These are phyloP conservation scores for Nycticebus coucang DNA, from an alignment of 2,113 vertebrate genomes.

Conservation along the genomic window DNA sequence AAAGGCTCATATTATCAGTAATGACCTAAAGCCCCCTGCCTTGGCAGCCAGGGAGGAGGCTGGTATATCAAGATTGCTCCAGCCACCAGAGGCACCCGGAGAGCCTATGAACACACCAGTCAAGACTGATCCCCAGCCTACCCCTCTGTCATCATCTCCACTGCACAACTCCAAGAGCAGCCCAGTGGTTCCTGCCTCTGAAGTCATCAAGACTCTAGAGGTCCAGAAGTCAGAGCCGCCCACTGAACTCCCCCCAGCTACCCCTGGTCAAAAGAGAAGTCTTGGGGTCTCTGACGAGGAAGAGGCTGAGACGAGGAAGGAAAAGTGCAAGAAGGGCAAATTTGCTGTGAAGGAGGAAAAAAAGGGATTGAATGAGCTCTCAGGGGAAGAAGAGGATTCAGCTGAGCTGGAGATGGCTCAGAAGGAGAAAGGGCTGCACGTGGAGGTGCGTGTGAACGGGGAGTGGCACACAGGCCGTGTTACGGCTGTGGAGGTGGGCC, in stretches of 20 bases:
- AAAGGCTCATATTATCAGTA: constrained; percentile 79
- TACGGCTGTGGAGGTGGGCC: constrained; percentile 91
- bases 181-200: constrained; percentile 76
- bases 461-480: constrained; percentile 98
- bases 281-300: constrained; percentile 81
- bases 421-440: constrained; percentile 96
- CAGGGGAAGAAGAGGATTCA: constrained; percentile 90
- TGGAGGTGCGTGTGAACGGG: constrained; percentile 97
- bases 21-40: constrained; percentile 56
- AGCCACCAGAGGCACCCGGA: constrained; percentile 53
- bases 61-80: constrained; percentile 81
- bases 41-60: constrained; percentile 79
- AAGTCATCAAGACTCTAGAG: constrained; percentile 79
- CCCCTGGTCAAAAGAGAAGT: constrained; percentile 80
- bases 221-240: constrained; percentile 81
- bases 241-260: constrained; percentile 69
- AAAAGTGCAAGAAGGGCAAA: constrained; percentile 87
- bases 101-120: constrained; percentile 68
- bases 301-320: constrained; percentile 84
- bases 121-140: constrained; percentile 69
- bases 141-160: constrained; percentile 50
- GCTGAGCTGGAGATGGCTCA: constrained; percentile 90
- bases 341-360: constrained; percentile 92
- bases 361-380: constrained; percentile 84
- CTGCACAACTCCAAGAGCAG: constrained; percentile 76